Evolutionary conservation across 2,113 vertebrate genomes (phyloP).

Genomic region (Archilochus colubris): DNA sequence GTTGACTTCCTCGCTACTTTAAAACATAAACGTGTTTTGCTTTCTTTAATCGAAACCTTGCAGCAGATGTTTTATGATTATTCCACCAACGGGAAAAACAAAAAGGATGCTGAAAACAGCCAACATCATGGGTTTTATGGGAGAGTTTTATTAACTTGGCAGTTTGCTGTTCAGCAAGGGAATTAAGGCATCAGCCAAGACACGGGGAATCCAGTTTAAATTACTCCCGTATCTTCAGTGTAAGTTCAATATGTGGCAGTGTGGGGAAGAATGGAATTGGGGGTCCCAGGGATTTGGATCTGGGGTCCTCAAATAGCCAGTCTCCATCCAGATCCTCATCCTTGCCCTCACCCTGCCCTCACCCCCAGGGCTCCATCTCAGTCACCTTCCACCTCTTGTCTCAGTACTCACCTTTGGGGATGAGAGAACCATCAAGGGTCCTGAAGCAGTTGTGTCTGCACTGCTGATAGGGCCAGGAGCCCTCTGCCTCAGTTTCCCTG

Average conservation of each 20-base stretch:
- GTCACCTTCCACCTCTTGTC: background rate
- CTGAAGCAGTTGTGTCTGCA: background rate
- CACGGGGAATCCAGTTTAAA: background rate
- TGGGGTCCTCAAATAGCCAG: background rate
- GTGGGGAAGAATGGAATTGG: background rate
- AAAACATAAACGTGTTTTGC: constrained; percentile 3
- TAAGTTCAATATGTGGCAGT: background rate
- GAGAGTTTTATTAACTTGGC: constrained; percentile 13
- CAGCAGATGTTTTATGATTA: constrained; percentile 36
- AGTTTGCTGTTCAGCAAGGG: background rate
- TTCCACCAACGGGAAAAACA: background rate
- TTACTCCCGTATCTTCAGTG: background rate
- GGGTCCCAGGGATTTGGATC: background rate
- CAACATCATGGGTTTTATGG: background rate
- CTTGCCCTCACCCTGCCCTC: background rate
- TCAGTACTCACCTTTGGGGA: background rate
- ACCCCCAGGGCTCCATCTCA: background rate
- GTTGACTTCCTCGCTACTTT: background rate
- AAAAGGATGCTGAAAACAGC: background rate
- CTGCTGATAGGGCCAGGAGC: background rate
- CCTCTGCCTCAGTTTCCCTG: background rate
- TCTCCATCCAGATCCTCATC: background rate
- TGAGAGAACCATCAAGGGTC: background rate
- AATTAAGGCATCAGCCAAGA: background rate
- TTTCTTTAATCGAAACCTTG: constrained; percentile 8